phyloP scores from a whole-genome alignment of 2,888 invertebrate species.

The Arge pagana region DNA sequence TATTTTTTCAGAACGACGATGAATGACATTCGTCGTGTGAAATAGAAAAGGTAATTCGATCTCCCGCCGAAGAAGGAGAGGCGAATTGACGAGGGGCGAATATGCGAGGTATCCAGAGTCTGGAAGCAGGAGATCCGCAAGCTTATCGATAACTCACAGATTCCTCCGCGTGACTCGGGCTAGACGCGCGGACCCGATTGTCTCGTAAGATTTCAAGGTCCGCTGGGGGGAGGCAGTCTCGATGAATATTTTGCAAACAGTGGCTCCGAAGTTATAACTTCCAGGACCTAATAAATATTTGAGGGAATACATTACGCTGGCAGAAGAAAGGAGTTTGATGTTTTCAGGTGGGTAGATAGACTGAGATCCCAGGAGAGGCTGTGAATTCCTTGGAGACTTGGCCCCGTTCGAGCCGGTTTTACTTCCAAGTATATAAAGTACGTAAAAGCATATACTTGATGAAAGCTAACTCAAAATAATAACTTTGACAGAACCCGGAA shows the following conservation, averaged over 20 bases:
- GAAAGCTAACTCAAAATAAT: constrained; percentile 48
- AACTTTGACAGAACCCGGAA: too few species aligned
- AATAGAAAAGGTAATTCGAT: constrained; percentile 20
- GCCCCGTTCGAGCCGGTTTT: constrained; percentile 39
- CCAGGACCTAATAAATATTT: constrained; percentile 19
- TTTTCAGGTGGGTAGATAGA: constrained; percentile 38
- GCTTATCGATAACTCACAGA: too few species aligned
- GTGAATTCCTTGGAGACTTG: constrained; percentile 40
- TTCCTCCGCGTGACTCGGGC: too few species aligned
- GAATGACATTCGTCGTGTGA: too few species aligned
- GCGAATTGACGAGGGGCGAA: neutral
- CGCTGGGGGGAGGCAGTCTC: too few species aligned
- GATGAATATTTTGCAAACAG: constrained; percentile 13
- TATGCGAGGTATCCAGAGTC: neutral
- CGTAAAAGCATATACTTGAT: constrained; percentile 44
- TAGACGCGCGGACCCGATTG: too few species aligned
- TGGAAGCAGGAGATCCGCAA: too few species aligned
- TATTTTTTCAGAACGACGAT: too few species aligned
- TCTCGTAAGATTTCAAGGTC: too few species aligned
- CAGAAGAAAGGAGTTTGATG: constrained; percentile 32
- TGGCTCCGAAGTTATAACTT: constrained; percentile 15
- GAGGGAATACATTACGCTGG: constrained; percentile 15
- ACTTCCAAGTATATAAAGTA: constrained; percentile 32
- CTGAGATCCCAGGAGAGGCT: constrained; percentile 37
- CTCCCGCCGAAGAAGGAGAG: neutral